These are phyloP conservation scores for Rhogogaster chlorosoma DNA, from an alignment of 2,888 invertebrate genomes.

Conservation along the genomic window DNA sequence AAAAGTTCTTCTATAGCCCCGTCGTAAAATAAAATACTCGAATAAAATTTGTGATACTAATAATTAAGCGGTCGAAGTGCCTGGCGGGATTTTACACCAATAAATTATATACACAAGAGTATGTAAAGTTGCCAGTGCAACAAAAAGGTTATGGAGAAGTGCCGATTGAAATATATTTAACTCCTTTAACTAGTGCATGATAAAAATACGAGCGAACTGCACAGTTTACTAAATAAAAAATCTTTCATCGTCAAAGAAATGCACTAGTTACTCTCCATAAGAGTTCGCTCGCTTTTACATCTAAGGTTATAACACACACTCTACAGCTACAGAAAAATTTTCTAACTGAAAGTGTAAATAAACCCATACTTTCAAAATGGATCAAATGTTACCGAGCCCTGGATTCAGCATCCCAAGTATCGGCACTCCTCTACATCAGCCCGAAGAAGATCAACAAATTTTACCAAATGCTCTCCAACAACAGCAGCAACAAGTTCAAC, in stretches of 20 bases:
- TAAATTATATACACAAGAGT: neutral
- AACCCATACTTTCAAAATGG: conserved; percentile 81
- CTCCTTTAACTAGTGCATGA: neutral
- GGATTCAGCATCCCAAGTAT: conserved; percentile 94
- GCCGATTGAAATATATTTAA: neutral
- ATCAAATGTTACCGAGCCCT: conserved; percentile 95
- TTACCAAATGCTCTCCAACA: conserved; percentile 91
- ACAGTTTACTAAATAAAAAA: neutral
- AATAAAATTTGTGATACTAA: conserved; percentile 10
- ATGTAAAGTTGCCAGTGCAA: neutral
- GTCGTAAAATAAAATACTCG: neutral
- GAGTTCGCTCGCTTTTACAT: neutral
- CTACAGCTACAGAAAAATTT: neutral
- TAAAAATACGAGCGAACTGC: neutral
- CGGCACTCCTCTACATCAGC: conserved; percentile 93
- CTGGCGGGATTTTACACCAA: neutral
- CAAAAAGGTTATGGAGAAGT: conserved; percentile 28
- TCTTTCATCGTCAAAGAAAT: neutral
- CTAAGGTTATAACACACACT: neutral
- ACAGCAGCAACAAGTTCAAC: conserved; percentile 81
- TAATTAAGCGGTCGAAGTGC: neutral
- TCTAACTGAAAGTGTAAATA: neutral
- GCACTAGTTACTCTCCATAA: neutral
- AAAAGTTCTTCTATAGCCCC: neutral
- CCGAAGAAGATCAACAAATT: conserved; percentile 94